Evolutionary conservation across 30 jellyfish, hydroid and myxozoan genomes (phyloP), one percentile per base, ranked within the genome.

Genomic region (Catostylus mosaicus): DNA sequence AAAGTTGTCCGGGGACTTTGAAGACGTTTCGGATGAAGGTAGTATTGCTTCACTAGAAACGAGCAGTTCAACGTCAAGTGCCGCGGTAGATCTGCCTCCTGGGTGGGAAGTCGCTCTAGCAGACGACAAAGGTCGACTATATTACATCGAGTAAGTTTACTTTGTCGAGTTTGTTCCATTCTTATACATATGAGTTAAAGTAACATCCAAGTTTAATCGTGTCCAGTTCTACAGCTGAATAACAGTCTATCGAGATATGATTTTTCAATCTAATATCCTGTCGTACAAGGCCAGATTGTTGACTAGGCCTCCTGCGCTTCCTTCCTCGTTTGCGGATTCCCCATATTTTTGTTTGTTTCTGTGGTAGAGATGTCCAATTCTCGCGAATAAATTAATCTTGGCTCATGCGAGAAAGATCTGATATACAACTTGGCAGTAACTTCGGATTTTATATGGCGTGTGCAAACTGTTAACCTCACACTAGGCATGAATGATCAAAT

Each of bases 101-200:
- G 85, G 68, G 30, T 82, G 92, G 92, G 92, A 82, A 54, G 92
- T 82, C 52, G 92, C 85, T 19, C 32, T 82, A 45, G 85, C 92
- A 30, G 92, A 82, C 57, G 74, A 82, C 78, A 54, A 57, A 51
- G 92, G 92, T 14, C 92, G 92, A 35, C 52, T 82, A 16, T 82
- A 67, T 68, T 82, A 82, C 52, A 52, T 82, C 34, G 79, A 82
- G 92, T 82, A 36, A 82, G 92, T 82, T 20, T 63, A 11, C 47
- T 27, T 18, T 50, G 20, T 50, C 2, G 2, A 23, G 18, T 50
- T 50, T 16, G 63, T 50, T 5, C 63, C 24, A 5, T 23, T 50
- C 63, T 10, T 50, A 16, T 40, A 40, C 54, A 40, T 7, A 40
- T 7, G 54, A 7, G 54, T 5, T 40, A 40, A n/a, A n/a, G n/a